phyloP scores from a whole-genome alignment of 2,888 invertebrate genomes.

The Diaprepes abbreviatus region DNA sequence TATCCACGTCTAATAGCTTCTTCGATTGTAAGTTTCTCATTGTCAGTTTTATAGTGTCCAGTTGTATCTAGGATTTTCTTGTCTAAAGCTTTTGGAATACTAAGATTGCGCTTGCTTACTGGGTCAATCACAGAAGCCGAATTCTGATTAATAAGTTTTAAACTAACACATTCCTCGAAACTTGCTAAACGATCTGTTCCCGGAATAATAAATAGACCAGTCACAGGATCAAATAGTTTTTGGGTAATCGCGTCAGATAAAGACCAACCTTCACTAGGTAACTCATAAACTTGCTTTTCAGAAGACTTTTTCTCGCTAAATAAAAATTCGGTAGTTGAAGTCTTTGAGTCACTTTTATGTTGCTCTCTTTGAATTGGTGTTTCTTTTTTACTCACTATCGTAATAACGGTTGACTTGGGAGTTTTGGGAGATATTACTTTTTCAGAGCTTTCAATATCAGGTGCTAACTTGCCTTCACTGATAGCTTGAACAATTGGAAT shows the following conservation, averaged over 20 bases:
- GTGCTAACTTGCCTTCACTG: constrained; percentile 78
- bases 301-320: constrained; percentile 67
- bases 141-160: constrained; percentile 86
- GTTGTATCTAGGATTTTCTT: constrained; percentile 83
- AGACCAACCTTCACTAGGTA: constrained; percentile 88
- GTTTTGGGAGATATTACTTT: constrained; percentile 57
- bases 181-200: constrained; percentile 87
- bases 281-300: constrained; percentile 80
- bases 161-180: constrained; percentile 88
- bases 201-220: constrained; percentile 88
- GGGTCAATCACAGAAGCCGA: constrained; percentile 89
- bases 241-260: constrained; percentile 87
- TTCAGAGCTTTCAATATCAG: constrained; percentile 68
- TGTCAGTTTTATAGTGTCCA: constrained; percentile 78
- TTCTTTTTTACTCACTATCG: constrained; percentile 54
- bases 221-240: constrained; percentile 84
- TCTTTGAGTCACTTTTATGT: constrained; percentile 25
- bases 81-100: constrained; percentile 81
- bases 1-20: constrained; percentile 79
- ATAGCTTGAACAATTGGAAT: constrained; percentile 85
- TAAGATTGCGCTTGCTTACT: constrained; percentile 76
- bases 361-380: constrained; percentile 43
- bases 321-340: constrained; percentile 67
- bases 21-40: constrained; percentile 77
- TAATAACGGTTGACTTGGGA: constrained; percentile 53